Percentiles rank a stretch among this genome's conserved stretches.
phyloP scores from a whole-genome alignment of 2,888 invertebrate species.

The Candidula unifasciata region DNA sequence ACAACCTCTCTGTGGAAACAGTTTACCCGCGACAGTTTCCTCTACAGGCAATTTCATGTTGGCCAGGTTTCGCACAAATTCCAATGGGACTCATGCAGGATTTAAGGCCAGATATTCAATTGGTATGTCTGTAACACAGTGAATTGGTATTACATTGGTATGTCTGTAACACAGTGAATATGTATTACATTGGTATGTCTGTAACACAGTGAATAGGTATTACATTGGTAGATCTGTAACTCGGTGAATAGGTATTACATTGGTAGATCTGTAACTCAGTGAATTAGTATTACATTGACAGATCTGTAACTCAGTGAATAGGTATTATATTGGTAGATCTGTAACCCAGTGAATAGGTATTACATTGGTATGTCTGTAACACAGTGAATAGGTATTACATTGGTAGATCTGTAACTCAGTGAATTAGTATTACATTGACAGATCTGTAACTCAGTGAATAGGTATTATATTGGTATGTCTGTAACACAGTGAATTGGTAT shows the following conservation, averaged over 20 bases:
- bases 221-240: no score
- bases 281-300: no score
- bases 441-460: no score
- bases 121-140: slow-evolving; percentile 38
- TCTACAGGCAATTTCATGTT: slow-evolving; percentile 92
- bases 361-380: slow-evolving; percentile 48
- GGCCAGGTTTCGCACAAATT: slow-evolving; percentile 95
- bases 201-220: no score
- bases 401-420: slow-evolving; percentile 38
- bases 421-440: no score
- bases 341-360: slow-evolving; percentile 76
- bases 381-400: slow-evolving; percentile 76
- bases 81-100: slow-evolving; percentile 94
- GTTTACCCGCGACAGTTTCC: slow-evolving; percentile 91
- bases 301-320: no score
- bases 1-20: slow-evolving; percentile 91
- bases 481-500: no score
- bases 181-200: slow-evolving; percentile 51
- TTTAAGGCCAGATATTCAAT: slow-evolving; percentile 87
- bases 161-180: not conserved
- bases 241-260: slow-evolving; percentile 79
- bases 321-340: slow-evolving; percentile 69
- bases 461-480: slow-evolving; percentile 69
- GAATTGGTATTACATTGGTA: slow-evolving; percentile 47
- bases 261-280: slow-evolving; percentile 38